Evolutionary conservation across 2,888 invertebrate genomes (phyloP).

Genomic region (Willowsia nigromaculata): DNA sequence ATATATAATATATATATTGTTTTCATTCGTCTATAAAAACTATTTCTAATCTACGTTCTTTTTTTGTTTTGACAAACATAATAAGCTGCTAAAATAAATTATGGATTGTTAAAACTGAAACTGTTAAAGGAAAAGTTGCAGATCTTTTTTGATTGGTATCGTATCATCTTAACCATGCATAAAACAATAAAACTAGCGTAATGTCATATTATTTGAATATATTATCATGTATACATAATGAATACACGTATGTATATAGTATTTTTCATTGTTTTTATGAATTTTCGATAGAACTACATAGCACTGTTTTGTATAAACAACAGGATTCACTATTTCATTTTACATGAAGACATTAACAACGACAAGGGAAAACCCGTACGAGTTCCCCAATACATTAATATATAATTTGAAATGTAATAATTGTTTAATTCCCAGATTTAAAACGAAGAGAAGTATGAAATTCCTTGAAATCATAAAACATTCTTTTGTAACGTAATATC

Average conservation of each 20-base stretch:
- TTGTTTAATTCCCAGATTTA: background rate
- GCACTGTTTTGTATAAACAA: too few species aligned
- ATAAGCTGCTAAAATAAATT: slow-evolving; percentile 27
- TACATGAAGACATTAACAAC: too few species aligned
- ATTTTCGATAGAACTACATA: too few species aligned
- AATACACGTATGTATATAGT: background rate
- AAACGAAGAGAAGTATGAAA: background rate
- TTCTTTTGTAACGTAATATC: slow-evolving; percentile 32
- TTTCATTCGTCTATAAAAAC: background rate
- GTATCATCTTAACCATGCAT: too few species aligned
- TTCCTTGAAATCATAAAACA: background rate
- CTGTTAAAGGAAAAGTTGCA: background rate
- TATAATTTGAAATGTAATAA: too few species aligned
- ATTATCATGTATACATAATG: background rate
- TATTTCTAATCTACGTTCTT: background rate
- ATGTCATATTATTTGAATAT: too few species aligned
- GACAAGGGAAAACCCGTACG: too few species aligned
- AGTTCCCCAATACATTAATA: too few species aligned
- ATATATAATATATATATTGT: background rate
- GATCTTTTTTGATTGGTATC: slow-evolving; percentile 8
- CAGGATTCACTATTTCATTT: too few species aligned
- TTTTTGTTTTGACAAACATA: background rate
- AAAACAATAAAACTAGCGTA: too few species aligned
- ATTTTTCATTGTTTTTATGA: background rate
- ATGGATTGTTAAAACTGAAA: background rate